A percentile compares a stretch with the other conserved stretches of the same genome.
These are phyloP conservation scores for Fratercula arctica DNA, from an alignment of 2,797 vertebrate genomes.

Conservation along the genomic window DNA sequence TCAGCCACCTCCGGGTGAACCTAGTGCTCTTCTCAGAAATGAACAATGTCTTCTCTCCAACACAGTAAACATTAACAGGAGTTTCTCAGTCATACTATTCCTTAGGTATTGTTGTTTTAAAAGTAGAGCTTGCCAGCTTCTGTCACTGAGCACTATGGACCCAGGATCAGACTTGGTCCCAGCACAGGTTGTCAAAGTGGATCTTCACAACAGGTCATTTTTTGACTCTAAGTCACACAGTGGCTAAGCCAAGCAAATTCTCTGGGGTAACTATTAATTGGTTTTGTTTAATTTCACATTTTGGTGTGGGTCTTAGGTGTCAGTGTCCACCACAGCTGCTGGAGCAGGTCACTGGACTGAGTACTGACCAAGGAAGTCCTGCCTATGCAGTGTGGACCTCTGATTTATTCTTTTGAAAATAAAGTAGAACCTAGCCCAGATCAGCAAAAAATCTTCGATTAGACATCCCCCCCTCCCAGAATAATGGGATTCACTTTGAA, in stretches of 20 bases:
- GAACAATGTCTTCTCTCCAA: not conserved
- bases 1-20: not conserved
- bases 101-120: not conserved
- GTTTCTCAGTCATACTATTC: not conserved
- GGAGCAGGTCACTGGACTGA: not conserved
- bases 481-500: not conserved
- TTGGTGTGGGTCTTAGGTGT: not conserved
- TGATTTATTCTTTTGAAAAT: not conserved
- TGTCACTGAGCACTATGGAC: not conserved
- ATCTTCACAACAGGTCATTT: not conserved
- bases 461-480: not conserved
- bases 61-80: not conserved
- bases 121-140: not conserved
- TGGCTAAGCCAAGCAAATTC: not conserved
- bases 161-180: not conserved
- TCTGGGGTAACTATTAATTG: not conserved
- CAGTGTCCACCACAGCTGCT: not conserved
- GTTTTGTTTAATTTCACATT: not conserved
- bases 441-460: not conserved
- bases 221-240: not conserved
- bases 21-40: not conserved
- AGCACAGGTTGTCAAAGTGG: not conserved
- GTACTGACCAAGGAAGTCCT: not conserved
- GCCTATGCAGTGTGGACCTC: not conserved
- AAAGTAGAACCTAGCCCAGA: not conserved